These are phyloP conservation scores for Ascidia mentula DNA, from an alignment of 23 tunicate genomes.

Conservation along the genomic window DNA sequence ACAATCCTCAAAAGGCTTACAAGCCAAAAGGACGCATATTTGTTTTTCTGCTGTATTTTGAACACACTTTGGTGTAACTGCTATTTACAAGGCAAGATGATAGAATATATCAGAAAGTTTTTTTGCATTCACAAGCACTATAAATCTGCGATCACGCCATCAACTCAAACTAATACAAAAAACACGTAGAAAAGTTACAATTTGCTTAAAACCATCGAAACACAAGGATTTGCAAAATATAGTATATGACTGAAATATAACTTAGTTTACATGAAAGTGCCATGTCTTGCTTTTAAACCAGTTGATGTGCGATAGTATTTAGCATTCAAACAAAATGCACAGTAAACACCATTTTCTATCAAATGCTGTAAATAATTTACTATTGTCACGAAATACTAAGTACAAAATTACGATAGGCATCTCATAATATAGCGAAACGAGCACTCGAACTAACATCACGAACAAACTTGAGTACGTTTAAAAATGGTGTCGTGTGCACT, in stretches of 20 bases:
- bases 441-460: no score
- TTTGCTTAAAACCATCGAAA: slow-evolving; percentile 6
- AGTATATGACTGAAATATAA: slow-evolving; percentile 6
- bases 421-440: no score
- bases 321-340: no score
- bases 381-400: no score
- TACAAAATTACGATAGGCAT: no score
- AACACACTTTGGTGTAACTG: slow-evolving; percentile 8
- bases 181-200: slow-evolving; percentile 1
- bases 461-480: no score
- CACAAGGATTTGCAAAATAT: neutral
- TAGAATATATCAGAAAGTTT: neutral
- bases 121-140: neutral
- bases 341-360: no score
- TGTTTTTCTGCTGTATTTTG: neutral
- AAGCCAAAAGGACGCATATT: no score
- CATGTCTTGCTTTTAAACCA: neutral
- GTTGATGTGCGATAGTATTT: no score
- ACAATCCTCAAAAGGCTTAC: no score
- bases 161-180: neutral
- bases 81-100: slow-evolving; percentile 4
- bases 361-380: no score
- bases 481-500: no score
- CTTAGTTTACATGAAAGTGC: neutral
- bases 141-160: neutral